Evolutionary conservation across 2,888 invertebrate species (phyloP).

Genomic region (Arctia plantaginis): DNA sequence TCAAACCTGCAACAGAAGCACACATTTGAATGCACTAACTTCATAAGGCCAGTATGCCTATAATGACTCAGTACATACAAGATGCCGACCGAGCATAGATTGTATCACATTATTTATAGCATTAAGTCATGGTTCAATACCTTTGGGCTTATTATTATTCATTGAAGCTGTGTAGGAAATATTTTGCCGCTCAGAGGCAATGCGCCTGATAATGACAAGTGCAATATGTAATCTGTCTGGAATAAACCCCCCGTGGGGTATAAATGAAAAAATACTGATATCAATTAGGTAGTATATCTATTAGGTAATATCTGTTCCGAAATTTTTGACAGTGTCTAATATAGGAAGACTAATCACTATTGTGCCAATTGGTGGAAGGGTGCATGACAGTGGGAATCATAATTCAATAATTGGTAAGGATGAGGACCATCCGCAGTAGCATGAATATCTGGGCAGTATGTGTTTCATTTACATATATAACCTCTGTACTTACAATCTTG

Average conservation of each 20-base stretch:
- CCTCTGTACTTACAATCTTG: background rate
- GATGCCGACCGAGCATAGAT: conserved; percentile 64
- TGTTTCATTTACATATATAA: background rate
- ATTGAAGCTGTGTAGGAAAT: conserved; percentile 65
- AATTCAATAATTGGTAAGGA: background rate
- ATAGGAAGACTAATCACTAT: background rate
- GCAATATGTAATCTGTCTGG: conserved; percentile 38
- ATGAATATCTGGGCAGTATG: background rate
- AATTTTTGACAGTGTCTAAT: background rate
- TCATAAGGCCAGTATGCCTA: conserved; percentile 47
- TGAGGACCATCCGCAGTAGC: background rate
- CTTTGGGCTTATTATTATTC: conserved; percentile 74
- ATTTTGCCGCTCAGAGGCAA: conserved; percentile 51
- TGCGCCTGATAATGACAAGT: conserved; percentile 52
- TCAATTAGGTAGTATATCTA: conserved; percentile 14
- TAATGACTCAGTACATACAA: conserved; percentile 53
- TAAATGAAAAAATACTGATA: conserved; percentile 25
- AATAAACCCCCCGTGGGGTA: conserved; percentile 28
- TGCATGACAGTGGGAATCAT: background rate
- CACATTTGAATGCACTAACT: conserved; percentile 62
- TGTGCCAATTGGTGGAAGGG: no score
- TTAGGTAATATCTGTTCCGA: background rate
- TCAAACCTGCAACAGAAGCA: conserved; percentile 60
- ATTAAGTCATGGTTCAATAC: conserved; percentile 74
- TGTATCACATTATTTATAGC: conserved; percentile 76